Evolutionary conservation across 1,140 invertebrate species (phyloP).

Genomic region (Drosophila nasuta): DNA sequence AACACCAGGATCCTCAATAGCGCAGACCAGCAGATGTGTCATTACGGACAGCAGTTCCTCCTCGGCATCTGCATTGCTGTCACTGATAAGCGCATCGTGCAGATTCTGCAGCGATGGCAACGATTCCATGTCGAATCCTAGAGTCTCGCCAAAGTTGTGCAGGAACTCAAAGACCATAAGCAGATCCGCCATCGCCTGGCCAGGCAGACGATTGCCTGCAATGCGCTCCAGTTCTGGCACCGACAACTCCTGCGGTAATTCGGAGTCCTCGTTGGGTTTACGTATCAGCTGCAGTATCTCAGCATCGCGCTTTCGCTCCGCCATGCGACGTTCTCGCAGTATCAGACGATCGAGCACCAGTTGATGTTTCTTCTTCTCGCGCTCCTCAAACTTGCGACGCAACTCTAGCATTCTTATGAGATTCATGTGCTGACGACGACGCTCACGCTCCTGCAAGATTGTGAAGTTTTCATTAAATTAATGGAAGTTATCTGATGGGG

Average conservation of each 20-base stretch:
- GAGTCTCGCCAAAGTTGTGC: slow-evolving; percentile 96
- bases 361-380: slow-evolving; percentile 93
- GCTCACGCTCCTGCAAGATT: slow-evolving; percentile 91
- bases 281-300: slow-evolving; percentile 93
- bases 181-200: slow-evolving; percentile 95
- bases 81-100: slow-evolving; percentile 93
- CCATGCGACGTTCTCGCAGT: slow-evolving; percentile 90
- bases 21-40: slow-evolving; percentile 95
- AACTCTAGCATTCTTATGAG: slow-evolving; percentile 94
- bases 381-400: slow-evolving; percentile 94
- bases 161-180: slow-evolving; percentile 98
- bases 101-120: slow-evolving; percentile 94
- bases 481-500: accelerated
- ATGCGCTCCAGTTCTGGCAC: slow-evolving; percentile 92
- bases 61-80: slow-evolving; percentile 90
- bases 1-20: slow-evolving; percentile 97
- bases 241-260: slow-evolving; percentile 90
- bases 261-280: slow-evolving; percentile 95
- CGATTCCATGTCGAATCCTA: slow-evolving; percentile 96
- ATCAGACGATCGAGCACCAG: slow-evolving; percentile 82
- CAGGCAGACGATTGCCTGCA: slow-evolving; percentile 92
- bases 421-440: slow-evolving; percentile 95
- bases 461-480: not conserved
- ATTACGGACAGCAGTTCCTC: slow-evolving; percentile 95
- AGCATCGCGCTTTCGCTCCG: slow-evolving; percentile 93